Percentiles rank a stretch among this genome's conserved stretches.
Conservation (phyloP, 1,140 invertebrate species). For the Cyclina sinensis region DNA sequence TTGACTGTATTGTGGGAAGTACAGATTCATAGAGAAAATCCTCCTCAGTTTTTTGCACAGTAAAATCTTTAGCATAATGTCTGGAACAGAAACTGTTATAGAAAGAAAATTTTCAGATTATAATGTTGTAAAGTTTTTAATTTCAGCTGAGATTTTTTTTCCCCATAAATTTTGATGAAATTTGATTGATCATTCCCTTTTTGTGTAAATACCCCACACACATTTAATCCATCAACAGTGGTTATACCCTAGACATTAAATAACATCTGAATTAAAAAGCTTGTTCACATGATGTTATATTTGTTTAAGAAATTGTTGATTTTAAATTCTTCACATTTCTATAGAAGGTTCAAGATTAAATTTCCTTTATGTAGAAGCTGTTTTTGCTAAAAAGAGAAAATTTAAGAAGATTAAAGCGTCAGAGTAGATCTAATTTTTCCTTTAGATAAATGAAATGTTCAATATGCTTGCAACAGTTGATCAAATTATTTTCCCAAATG, state of each 20-base stretch:
- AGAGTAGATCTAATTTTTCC: background rate
- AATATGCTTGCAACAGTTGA: background rate
- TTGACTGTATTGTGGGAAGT: too few species aligned
- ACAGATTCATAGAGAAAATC: too few species aligned
- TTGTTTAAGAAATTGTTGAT: background rate
- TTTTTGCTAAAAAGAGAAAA: background rate
- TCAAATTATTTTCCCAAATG: constrained; percentile 31
- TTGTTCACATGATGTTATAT: constrained; percentile 10
- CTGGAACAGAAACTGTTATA: too few species aligned
- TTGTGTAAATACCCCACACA: constrained; percentile 10
- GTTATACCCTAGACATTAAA: background rate
- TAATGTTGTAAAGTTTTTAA: too few species aligned
- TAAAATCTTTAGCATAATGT: too few species aligned
- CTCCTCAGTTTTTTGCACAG: too few species aligned
- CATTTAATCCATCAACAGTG: background rate
- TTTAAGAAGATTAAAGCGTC: constrained; percentile 17
- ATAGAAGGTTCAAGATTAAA: background rate
- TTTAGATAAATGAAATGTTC: constrained; percentile 20
- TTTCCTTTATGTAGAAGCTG: background rate
- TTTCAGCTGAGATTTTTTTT: too few species aligned
- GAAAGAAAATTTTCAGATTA: too few species aligned
- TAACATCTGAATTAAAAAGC: background rate
- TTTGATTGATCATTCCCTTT: background rate
- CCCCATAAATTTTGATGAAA: background rate
- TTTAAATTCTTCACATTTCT: constrained; percentile 3